Conservation (phyloP, 2,113 vertebrate species). For the Etheostoma cragini region DNA sequence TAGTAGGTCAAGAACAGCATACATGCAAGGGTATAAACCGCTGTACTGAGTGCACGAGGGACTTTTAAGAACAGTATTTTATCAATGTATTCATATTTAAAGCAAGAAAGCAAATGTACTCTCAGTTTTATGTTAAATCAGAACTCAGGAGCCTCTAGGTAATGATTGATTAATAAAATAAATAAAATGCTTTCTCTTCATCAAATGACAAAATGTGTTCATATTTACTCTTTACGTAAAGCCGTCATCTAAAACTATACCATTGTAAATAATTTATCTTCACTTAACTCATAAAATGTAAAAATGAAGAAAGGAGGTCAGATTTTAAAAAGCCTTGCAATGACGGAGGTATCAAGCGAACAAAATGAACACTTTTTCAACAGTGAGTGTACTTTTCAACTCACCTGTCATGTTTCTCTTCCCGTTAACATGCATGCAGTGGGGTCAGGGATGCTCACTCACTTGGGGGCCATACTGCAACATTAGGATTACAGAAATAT, state of each 20-base stretch:
- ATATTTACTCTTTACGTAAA: background rate
- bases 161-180: background rate
- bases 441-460: background rate
- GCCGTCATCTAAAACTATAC: background rate
- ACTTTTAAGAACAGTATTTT: background rate
- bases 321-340: background rate
- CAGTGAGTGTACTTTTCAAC: background rate
- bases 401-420: background rate
- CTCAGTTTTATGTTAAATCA: background rate
- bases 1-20: constrained; percentile 33
- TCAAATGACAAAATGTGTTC: background rate
- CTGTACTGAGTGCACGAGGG: background rate
- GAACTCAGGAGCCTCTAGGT: background rate
- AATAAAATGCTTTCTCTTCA: background rate
- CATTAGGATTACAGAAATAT: background rate
- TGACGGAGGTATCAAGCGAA: background rate
- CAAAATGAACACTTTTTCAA: background rate
- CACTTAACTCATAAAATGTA: background rate
- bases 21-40: background rate
- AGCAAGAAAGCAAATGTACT: background rate
- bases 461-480: background rate
- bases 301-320: background rate
- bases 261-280: background rate
- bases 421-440: background rate
- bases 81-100: background rate